Evolutionary conservation across 2,888 invertebrate genomes (phyloP), one percentile per base, ranked within the genome.

Genomic region (Synergus umbraculus): DNA sequence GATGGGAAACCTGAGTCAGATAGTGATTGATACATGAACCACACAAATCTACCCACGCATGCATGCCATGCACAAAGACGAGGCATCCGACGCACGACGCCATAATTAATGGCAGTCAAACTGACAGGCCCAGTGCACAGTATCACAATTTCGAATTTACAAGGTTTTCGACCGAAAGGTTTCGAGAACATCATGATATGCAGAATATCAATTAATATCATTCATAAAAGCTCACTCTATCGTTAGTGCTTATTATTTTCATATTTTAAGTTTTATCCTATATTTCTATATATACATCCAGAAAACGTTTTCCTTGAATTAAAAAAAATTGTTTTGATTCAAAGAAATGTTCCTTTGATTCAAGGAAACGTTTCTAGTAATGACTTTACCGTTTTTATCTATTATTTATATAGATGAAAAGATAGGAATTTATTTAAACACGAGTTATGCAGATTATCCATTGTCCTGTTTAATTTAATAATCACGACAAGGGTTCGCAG

Each of bases 391-490:
- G 9, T 22, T 10, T 9, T 0, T 10, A 10, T 22, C 29, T 29
- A 29, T 10, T 60, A 8, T 60, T 7, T 10, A n/a, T n/a, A n/a
- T n/a, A 60, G 12, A 60, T 73, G 29, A 54, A 69, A 54, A 73
- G 37, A 54, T 73, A 73, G 9, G 29, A 15, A 73, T 37, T 54
- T 37, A 29, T 73, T 37, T 4, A 54, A 73, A 73, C 37, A 54
- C 49, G 29, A 73, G 29, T 9, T 3, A 49, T 15, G 54, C 9
- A 49, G 49, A 54, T 29, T 49, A 69, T 78, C 79, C 79, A 54
- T 29, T 37, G 67, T 78, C 79, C 79, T 76, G 77, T 84, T 83
- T 87, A 86, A 88, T 87, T 84, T 84, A 86, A 87, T 86, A 87
- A 87, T 87, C 84, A 83, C 78, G 77, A 85, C 83, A 83, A 78